Conservation (phyloP, 2,797 vertebrate genomes). For the Ciconia nigra region DNA sequence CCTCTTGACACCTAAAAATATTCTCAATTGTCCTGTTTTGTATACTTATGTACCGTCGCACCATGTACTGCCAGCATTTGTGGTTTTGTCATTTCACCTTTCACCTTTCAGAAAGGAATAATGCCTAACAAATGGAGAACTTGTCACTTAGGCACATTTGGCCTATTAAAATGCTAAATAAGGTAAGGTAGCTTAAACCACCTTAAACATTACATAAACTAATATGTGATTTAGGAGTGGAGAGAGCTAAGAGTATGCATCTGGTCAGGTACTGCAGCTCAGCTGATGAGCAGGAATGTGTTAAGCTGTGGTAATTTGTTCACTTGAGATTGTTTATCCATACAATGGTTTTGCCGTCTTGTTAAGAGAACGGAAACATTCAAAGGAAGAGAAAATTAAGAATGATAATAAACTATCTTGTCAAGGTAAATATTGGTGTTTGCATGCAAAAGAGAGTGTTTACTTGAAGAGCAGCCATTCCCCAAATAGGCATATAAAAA, state of each 20-base stretch:
- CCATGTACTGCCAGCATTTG: neutral
- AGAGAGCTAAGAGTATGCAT: neutral
- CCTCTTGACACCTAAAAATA: neutral
- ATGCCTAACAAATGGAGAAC: neutral
- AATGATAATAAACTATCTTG: slow-evolving; percentile 58
- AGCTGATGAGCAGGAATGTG: neutral
- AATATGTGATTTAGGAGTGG: neutral
- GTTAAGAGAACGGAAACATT: slow-evolving; percentile 12
- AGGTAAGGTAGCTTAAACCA: neutral
- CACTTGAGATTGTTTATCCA: slow-evolving; percentile 10
- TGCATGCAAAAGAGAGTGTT: neutral
- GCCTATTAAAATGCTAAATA: neutral
- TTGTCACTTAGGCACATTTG: neutral
- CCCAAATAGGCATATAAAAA: slow-evolving; percentile 17
- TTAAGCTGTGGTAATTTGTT: neutral
- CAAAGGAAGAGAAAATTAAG: slow-evolving; percentile 36
- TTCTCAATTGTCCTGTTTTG: neutral
- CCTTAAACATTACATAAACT: neutral
- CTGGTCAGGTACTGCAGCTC: neutral
- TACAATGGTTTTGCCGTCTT: neutral
- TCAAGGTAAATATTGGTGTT: slow-evolving; percentile 38
- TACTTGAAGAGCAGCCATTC: slow-evolving; percentile 6
- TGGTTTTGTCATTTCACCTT: neutral
- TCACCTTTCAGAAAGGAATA: neutral
- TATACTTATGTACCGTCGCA: accelerated